A percentile compares a stretch with the other conserved stretches of the same genome.
phyloP scores from a whole-genome alignment of 2,113 vertebrate species.

The Trachemys scripta region DNA sequence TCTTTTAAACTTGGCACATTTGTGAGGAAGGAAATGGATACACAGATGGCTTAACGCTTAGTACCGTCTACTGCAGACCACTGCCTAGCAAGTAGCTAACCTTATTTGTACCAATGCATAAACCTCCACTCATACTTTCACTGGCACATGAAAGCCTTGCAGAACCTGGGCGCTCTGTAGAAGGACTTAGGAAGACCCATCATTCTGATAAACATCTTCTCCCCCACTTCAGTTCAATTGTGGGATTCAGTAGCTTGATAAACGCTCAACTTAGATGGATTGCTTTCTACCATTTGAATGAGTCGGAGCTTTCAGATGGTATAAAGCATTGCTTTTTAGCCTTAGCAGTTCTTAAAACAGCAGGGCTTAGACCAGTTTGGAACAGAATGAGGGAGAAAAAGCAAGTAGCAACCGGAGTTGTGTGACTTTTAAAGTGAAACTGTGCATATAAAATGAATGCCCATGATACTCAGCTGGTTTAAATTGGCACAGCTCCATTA shows the following conservation, averaged over 20 bases:
- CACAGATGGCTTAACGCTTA: not conserved
- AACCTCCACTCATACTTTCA: not conserved
- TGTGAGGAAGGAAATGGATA: conserved; percentile 27
- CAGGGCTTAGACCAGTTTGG: conserved; percentile 19
- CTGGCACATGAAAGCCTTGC: not conserved
- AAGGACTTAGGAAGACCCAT: not conserved
- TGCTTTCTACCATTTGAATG: conserved; percentile 33
- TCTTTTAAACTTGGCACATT: not conserved
- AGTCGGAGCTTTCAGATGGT: conserved; percentile 34
- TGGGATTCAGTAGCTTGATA: conserved; percentile 27
- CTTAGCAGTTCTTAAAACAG: conserved; percentile 38
- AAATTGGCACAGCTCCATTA: not conserved
- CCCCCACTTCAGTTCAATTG: conserved; percentile 3
- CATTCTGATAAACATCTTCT: conserved; percentile 21
- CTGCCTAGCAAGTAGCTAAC: not conserved
- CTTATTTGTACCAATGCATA: conserved; percentile 25
- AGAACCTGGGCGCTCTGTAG: not conserved
- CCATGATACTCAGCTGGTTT: not conserved
- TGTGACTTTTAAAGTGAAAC: not conserved
- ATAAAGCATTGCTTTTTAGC: conserved; percentile 14
- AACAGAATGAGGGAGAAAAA: not conserved
- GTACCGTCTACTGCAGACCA: not conserved
- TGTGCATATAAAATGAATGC: not conserved
- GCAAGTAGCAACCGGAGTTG: not conserved
- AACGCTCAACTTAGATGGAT: not conserved